Conservation (phyloP, 1,140 invertebrate genomes). For the Zeugodacus cucurbitae region DNA sequence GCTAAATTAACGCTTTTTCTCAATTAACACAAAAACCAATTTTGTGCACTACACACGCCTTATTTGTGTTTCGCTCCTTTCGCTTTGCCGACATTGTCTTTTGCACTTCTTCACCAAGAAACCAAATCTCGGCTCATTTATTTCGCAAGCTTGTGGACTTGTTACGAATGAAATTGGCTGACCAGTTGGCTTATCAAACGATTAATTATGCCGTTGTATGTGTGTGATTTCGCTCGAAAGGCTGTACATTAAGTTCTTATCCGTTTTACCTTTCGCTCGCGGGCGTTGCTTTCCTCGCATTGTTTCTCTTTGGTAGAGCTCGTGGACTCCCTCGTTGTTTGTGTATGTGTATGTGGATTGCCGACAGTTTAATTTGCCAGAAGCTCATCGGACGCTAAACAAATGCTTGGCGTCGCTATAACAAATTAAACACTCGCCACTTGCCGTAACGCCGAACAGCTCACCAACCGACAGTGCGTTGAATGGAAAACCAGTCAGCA, state of each 20-base stretch:
- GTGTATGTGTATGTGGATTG: neutral
- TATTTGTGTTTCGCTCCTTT: neutral
- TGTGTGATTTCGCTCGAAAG: neutral
- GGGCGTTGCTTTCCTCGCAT: neutral
- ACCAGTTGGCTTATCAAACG: constrained; percentile 10
- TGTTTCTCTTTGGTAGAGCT: too few species aligned
- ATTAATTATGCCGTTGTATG: neutral
- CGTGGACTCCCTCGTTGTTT: neutral
- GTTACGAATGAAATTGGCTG: constrained; percentile 6
- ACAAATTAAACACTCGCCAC: neutral
- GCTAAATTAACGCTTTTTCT: neutral
- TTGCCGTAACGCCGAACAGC: neutral
- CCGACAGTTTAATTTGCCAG: neutral
- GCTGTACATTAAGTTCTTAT: neutral
- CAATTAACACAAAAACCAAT: neutral
- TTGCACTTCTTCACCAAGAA: neutral
- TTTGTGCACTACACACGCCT: neutral
- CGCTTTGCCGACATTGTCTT: neutral
- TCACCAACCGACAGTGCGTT: neutral
- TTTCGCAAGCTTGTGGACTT: neutral
- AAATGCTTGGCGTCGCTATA: neutral
- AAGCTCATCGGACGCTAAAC: neutral
- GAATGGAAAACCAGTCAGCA: neutral
- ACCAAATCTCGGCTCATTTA: neutral
- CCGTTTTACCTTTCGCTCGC: neutral